Base-by-base conservation (phyloP, 2,888 invertebrate species). In the Volucella inanis region DNA sequence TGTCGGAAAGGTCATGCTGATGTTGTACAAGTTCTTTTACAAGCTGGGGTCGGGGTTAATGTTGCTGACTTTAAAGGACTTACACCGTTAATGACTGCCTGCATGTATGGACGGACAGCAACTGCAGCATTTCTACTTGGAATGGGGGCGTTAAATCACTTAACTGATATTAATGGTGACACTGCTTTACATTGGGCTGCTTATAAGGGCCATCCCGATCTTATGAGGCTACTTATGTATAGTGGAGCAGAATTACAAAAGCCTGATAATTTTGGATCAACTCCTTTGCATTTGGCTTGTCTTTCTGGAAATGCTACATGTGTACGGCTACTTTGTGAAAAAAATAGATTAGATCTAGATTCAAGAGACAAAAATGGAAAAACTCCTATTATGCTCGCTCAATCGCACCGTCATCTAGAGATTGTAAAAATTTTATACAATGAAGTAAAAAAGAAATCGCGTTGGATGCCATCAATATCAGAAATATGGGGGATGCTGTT, bases 151-250 rank as follows among this genome's bases (percentile, higher is more conserved):
- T 94, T 96, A 0, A 96, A 97, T 87, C 95, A 97, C 89, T 93
- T 97, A 59, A 96, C 96, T 1, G 98, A 98, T 89, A 97, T 97
- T 88, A 98, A 98, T 90, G 98, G 98, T 0, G 98, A 98, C 89
- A 97, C 97, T 0, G 98, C 98, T 0, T 92, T 98, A 41, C 98
- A 98, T 90, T 98, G 98, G 98, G 97, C 98, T 0, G 97, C 98
- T 0, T 98, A 98, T 91, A 98, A 98, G 92, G 98, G 97, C 0
- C 97, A 97, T 89, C 95, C 96, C 0, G 98, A 98, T 89, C 92
- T 98, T 78, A 97, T 98, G 90, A 94, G 96, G 59, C 93, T 98
- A 68, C 93, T 98, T 18, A 97, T 98, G 92, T 97, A 98, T 92
- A 97, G 98, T 11, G 98, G 98, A 2, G 97, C 97, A 1, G 96